Evolutionary conservation across 2,113 vertebrate genomes (phyloP).

Genomic region (Heterotilapia buettikoferi): DNA sequence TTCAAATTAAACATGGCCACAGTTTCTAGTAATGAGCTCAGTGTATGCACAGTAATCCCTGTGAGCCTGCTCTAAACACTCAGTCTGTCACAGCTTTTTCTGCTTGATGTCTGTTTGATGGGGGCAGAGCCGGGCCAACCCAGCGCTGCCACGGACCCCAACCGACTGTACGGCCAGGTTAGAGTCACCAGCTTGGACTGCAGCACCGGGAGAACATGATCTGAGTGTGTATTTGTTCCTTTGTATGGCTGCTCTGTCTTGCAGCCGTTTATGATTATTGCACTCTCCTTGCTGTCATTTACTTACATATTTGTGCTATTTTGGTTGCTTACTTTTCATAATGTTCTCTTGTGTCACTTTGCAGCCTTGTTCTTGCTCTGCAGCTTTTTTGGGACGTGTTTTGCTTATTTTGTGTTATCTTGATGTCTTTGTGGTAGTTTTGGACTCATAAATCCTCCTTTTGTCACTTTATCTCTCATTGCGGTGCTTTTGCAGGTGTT

Average conservation of each 20-base stretch:
- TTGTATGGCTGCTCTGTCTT: rapidly evolving
- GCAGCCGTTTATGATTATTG: neutral
- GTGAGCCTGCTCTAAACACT: neutral
- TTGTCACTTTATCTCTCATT: rapidly evolving
- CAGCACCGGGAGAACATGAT: neutral
- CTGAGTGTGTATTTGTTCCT: rapidly evolving
- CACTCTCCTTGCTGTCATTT: neutral
- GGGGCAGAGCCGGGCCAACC: rapidly evolving
- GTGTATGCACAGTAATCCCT: neutral
- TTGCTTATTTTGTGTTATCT: neutral
- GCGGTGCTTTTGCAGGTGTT: neutral
- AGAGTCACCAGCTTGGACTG: neutral
- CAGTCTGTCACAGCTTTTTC: neutral
- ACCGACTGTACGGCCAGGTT: neutral
- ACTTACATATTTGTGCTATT: neutral
- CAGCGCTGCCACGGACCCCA: rapidly evolving
- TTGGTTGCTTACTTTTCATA: neutral
- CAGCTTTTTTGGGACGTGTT: neutral
- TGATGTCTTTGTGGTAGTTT: neutral
- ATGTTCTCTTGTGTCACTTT: neutral
- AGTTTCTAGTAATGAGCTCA: neutral
- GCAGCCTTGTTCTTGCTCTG: neutral
- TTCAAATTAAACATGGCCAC: neutral
- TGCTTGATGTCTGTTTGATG: neutral
- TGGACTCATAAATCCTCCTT: neutral